Evolutionary conservation across 2,797 vertebrate species (phyloP).

Genomic region (Rhinogobio ventralis): DNA sequence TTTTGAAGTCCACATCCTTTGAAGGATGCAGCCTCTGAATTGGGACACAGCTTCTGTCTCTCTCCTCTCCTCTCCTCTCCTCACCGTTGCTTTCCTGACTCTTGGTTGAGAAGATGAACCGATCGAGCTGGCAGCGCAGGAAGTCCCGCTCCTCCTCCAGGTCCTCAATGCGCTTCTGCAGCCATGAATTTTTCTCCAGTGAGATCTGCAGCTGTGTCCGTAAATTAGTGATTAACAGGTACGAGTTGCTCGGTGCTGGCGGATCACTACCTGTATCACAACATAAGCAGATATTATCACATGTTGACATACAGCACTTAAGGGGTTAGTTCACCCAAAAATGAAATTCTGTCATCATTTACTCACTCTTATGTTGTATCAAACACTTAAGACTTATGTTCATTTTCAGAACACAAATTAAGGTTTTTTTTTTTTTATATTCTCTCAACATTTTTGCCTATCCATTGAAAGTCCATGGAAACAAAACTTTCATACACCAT

Average conservation of each 20-base stretch:
- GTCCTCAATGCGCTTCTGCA: slow-evolving; percentile 91
- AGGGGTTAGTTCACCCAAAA: not conserved
- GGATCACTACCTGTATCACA: slow-evolving; percentile 61
- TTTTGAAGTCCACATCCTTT: not conserved
- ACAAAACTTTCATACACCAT: no score
- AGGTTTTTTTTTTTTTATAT: not conserved
- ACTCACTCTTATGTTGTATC: not conserved
- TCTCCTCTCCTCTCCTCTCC: no score
- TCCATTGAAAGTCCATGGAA: not conserved
- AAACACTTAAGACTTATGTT: not conserved
- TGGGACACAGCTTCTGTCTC: not conserved
- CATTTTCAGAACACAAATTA: not conserved
- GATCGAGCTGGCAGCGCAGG: slow-evolving; percentile 88
- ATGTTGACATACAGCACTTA: not conserved
- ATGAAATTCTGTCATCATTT: not conserved
- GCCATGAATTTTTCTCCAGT: slow-evolving; percentile 90
- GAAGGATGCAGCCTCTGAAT: not conserved
- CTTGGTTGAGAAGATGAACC: slow-evolving; percentile 89
- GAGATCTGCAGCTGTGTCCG: slow-evolving; percentile 90
- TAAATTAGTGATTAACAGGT: slow-evolving; percentile 84
- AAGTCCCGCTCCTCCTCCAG: slow-evolving; percentile 92
- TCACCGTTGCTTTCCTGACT: slow-evolving; percentile 77
- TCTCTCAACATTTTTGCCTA: not conserved
- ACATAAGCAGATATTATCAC: slow-evolving; percentile 20
- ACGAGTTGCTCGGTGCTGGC: slow-evolving; percentile 77